Evolutionary conservation across 2,888 invertebrate genomes (phyloP), one percentile per base, ranked within the genome.

Genomic region (Argynnis bischoffii): DNA sequence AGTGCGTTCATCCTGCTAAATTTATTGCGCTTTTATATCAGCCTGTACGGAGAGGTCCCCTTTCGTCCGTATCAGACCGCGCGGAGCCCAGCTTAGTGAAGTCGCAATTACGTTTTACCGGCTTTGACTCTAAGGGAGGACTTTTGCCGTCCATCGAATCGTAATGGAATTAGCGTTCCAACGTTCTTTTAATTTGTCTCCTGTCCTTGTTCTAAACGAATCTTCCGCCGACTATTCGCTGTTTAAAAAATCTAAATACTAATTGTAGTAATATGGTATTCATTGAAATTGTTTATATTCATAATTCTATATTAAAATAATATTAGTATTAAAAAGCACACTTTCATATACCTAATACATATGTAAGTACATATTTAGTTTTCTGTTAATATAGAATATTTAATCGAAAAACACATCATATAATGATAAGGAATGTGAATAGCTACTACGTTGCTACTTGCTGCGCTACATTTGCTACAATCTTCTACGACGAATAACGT

Each of bases 11-110:
- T 92, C 91, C 92, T 90, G 90, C 89, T 89, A 89, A 92, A 92
- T 92, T 92, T 92, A 92, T 92, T 90, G 90, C 87, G 90, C 91
- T 91, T 91, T 91, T 92, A 92, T 92, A 92, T 92, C 90, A 89
- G 88, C 89, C 90, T 89, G 89, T 90, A 90, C 89, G 84, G 89
- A 85, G 88, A 87, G 87, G 87, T 86, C 89, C 91, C 90, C 89
- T 90, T 89, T 87, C 88, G 89, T 86, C 87, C 88, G 89, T 90
- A 90, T 91, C 90, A 87, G 89, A 82, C 86, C 83, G 84, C 86
- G 87, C 85, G 89, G 87, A 89, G 83, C 90, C 90, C 88, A 81
- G 92, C 91, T 92, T 91, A 91, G 90, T 90, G 84, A 87, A 91
- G 89, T 91, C 88, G 91, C 92, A 92, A 92, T 92, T 92, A 92